These are phyloP conservation scores for Lucifuga dentata DNA, from an alignment of 2,113 vertebrate genomes.

Conservation along the genomic window DNA sequence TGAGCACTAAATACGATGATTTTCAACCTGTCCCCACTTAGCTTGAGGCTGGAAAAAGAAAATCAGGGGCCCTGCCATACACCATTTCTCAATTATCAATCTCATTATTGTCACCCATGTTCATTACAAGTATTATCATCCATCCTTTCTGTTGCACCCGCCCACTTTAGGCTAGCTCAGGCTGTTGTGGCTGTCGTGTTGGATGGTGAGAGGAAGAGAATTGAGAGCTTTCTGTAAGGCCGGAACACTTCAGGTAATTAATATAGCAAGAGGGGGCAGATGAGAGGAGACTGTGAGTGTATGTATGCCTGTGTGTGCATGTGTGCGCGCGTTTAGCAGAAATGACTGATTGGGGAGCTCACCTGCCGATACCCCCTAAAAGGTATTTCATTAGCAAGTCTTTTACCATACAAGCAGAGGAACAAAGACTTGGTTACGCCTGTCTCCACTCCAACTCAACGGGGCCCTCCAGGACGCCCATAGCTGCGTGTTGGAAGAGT, in stretches of 20 bases:
- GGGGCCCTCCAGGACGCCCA: conserved; percentile 84
- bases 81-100: conserved; percentile 76
- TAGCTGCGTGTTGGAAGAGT: conserved; percentile 61
- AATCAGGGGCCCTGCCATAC: conserved; percentile 58
- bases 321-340: conserved; percentile 64
- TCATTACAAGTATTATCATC: conserved; percentile 76
- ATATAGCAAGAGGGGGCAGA: conserved; percentile 88
- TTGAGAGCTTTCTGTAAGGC: conserved; percentile 80
- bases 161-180: conserved; percentile 69
- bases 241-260: conserved; percentile 92
- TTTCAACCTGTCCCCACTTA: conserved; percentile 71
- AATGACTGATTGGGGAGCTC: conserved; percentile 86
- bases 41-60: conserved; percentile 61
- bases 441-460: conserved; percentile 94
- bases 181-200: conserved; percentile 51
- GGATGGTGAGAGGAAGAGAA: conserved; percentile 71
- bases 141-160: conserved; percentile 53
- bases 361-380: conserved; percentile 93
- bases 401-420: conserved; percentile 87
- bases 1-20: conserved; percentile 67
- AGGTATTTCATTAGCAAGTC: conserved; percentile 92
- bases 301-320: conserved; percentile 28
- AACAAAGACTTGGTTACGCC: conserved; percentile 90
- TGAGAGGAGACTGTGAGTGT: conserved; percentile 84
- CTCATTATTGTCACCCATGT: conserved; percentile 75